phyloP scores from a whole-genome alignment of 2,797 vertebrate species.

The Streptopelia turtur region DNA sequence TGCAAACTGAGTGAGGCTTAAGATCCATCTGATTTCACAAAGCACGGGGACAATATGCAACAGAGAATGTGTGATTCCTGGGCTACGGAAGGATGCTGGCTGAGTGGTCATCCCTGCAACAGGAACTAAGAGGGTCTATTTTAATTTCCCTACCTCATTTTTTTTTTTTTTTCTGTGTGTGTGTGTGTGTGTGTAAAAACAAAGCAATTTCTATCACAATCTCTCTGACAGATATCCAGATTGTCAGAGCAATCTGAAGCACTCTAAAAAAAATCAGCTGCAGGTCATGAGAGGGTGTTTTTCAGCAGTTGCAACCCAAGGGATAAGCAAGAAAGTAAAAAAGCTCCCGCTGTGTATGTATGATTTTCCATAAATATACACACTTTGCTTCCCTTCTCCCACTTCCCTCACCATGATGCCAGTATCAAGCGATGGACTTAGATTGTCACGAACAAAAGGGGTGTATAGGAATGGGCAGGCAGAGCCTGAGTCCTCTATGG shows the following conservation, averaged over 20 bases:
- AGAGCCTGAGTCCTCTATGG: not conserved
- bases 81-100: not conserved
- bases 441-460: too few species aligned
- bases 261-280: not conserved
- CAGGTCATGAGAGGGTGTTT: not conserved
- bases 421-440: not conserved
- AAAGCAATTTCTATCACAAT: not conserved
- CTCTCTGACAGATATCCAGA: not conserved
- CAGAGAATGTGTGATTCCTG: not conserved
- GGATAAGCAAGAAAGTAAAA: not conserved
- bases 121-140: not conserved
- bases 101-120: not conserved
- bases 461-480: not conserved
- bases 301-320: not conserved
- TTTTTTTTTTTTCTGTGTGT: not conserved
- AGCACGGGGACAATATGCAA: not conserved
- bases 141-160: not conserved
- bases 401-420: accelerated
- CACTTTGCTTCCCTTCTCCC: not conserved
- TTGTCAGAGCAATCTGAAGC: not conserved
- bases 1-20: conserved; percentile 32
- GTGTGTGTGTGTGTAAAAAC: too few species aligned
- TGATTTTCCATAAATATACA: not conserved
- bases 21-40: not conserved
- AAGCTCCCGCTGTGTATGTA: not conserved